Conservation (phyloP, 2,113 vertebrate genomes). For the Catharus minimus region DNA sequence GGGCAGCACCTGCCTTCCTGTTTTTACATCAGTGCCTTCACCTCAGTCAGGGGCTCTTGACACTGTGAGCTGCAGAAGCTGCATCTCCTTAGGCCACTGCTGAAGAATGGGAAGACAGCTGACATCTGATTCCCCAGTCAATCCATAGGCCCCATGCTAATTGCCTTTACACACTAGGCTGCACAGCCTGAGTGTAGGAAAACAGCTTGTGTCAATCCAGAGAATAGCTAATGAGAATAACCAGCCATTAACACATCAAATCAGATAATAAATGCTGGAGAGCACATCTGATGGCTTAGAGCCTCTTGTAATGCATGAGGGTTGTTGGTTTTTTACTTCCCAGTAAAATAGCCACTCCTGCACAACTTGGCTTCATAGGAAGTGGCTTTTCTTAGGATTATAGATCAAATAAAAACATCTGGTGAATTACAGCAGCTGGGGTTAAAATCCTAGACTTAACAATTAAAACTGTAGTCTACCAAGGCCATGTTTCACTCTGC, state of each 20-base stretch:
- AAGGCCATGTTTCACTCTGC: neutral
- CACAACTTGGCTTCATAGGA: neutral
- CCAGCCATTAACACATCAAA: slow-evolving; percentile 14
- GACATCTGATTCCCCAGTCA: slow-evolving; percentile 8
- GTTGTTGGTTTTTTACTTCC: neutral
- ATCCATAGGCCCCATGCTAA: neutral
- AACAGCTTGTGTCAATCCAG: neutral
- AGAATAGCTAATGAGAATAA: slow-evolving; percentile 19
- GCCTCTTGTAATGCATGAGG: neutral
- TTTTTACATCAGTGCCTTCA: neutral
- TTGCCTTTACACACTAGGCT: neutral
- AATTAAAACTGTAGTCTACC: neutral
- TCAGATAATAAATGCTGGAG: slow-evolving; percentile 15
- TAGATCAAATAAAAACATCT: neutral
- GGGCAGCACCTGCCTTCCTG: neutral
- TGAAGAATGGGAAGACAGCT: neutral
- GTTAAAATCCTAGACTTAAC: neutral
- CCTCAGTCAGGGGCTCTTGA: neutral
- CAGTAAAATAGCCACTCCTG: neutral
- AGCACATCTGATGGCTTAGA: neutral
- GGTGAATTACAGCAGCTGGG: neutral
- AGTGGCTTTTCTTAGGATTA: neutral
- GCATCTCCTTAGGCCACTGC: neutral
- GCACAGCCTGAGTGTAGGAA: neutral
- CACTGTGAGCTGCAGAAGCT: neutral